Base-by-base conservation (phyloP, 2,113 vertebrate genomes). In the Corythaeola cristata region DNA sequence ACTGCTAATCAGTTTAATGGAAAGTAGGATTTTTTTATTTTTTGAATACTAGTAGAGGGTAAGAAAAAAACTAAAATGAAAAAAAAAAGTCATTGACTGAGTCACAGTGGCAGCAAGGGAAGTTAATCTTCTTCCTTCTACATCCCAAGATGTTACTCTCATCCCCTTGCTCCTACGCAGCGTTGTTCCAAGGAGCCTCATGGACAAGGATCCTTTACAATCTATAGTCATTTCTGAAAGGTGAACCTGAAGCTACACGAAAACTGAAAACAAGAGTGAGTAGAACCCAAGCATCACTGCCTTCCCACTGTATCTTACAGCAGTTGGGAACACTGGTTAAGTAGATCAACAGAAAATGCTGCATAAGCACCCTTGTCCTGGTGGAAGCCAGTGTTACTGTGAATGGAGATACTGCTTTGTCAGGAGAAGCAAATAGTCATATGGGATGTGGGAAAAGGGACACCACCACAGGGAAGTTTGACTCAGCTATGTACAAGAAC, bases 1-100 rank as follows among this genome's bases (percentile, higher is more conserved):
- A 72, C 27, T n/a, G 16, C 58, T 59, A 63, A 50, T 47, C 15
- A 60, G 12, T 35, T 81, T 63, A 81, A 81, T 30, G 12, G 32
- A 41, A 80, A 49, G 22, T 21, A 58, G 45, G 26, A 47, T 62
- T 16, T 60, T 44, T 44, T 44, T 44, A 44, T 12, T 44, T 44
- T 44, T 13, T 44, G 41, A 13, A 44, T 12, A 44, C 12, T 44
- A 14, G 41, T 44, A 44, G 41, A 44, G 41, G 41, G 41, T 44
- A 3, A 6, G 2, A 28, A 71, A 9, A n/a, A 72, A 12, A 6
- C 0, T 44, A 12, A 18, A 49, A 9, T 7, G 15, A 6, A 2
- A 14, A 9, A 6, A 58, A 21, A 8, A 19, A 37, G 3, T 45
- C 30, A 11, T 69, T 60, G 55, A 68, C 17, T n/a, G 6, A 72